phyloP scores from a whole-genome alignment of 1,140 invertebrate species.

The Radopholus similis region DNA sequence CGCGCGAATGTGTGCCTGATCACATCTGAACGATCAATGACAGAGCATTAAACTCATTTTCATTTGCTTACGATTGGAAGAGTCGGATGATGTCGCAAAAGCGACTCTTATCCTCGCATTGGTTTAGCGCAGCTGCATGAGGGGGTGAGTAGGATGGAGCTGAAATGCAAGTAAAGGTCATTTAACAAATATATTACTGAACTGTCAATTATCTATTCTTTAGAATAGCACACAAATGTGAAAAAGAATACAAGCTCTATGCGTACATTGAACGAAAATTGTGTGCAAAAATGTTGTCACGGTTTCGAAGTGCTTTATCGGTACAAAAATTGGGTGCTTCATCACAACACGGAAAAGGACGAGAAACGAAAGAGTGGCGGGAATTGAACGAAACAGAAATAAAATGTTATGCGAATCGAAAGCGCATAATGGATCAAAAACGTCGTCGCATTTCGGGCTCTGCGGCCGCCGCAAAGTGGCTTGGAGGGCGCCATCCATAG shows the following conservation, averaged over 20 bases:
- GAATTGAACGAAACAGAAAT: conserved; percentile 33
- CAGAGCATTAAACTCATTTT: conserved; percentile 5
- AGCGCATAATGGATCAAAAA: conserved; percentile 15
- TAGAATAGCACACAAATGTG: not conserved
- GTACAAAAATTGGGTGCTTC: not conserved
- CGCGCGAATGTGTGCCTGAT: conserved; percentile 30
- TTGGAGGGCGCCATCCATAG: conserved; percentile 20
- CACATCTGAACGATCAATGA: conserved; percentile 31
- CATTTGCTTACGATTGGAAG: conserved; percentile 39
- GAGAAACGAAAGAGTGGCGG: not conserved
- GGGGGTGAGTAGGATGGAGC: conserved; percentile 13
- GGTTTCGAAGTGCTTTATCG: conserved; percentile 21
- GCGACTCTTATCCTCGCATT: conserved; percentile 38
- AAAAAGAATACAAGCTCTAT: conserved; percentile 16
- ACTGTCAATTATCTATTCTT: no score
- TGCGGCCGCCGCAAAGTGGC: not conserved
- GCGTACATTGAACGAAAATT: conserved; percentile 14
- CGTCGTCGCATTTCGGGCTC: not conserved
- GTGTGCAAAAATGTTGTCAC: not conserved
- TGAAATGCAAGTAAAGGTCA: conserved; percentile 7
- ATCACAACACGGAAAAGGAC: not conserved
- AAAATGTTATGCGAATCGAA: conserved; percentile 20
- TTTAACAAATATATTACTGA: no score
- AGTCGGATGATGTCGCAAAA: conserved; percentile 42
- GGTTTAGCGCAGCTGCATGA: not conserved